Conservation (phyloP, 2,113 vertebrate genomes). For the Athene cunicularia region DNA sequence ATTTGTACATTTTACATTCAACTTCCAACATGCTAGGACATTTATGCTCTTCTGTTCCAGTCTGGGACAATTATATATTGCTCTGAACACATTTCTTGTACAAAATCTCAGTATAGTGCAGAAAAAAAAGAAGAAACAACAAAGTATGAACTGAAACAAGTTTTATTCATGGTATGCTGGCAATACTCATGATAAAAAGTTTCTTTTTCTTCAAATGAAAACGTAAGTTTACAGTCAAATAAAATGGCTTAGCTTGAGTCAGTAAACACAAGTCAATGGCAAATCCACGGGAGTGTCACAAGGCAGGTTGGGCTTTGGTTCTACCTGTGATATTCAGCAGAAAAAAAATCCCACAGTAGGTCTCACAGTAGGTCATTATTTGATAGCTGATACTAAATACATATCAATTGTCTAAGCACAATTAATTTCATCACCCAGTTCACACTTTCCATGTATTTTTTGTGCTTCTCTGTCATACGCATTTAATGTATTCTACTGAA, state of each 20-base stretch:
- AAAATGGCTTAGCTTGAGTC: neutral
- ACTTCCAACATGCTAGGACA: neutral
- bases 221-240: neutral
- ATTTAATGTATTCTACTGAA: neutral
- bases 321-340: neutral
- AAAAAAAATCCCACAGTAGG: neutral
- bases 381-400: neutral
- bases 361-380: neutral
- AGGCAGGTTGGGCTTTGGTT: neutral
- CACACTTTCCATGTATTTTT: neutral
- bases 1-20: neutral
- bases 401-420: neutral
- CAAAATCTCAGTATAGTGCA: neutral
- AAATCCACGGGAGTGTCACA: neutral
- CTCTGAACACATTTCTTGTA: neutral
- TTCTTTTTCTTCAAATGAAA: neutral
- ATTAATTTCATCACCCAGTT: neutral
- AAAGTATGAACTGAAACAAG: neutral
- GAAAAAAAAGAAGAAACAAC: neutral
- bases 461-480: neutral
- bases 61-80: neutral
- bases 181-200: neutral
- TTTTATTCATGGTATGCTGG: neutral
- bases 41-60: neutral
- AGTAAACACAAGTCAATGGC: neutral